Evolutionary conservation across 2,113 vertebrate genomes (phyloP).

Genomic region (Scophthalmus maximus): DNA sequence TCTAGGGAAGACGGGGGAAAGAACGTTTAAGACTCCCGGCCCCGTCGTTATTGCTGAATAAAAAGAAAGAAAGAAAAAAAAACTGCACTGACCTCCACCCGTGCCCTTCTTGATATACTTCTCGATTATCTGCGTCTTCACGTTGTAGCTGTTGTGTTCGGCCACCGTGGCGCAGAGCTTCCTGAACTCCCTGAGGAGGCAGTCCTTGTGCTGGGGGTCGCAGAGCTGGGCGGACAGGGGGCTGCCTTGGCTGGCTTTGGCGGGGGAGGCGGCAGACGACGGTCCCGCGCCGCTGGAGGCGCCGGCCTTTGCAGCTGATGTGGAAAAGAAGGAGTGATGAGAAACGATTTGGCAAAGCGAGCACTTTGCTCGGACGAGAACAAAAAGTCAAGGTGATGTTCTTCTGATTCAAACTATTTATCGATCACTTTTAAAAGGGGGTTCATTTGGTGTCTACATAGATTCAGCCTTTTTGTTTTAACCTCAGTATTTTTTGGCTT

Average conservation of each 20-base stretch:
- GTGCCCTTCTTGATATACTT: constrained; percentile 93
- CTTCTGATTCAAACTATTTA: background rate
- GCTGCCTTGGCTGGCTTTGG: constrained; percentile 72
- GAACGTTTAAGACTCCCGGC: background rate
- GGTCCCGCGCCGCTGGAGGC: constrained; percentile 70
- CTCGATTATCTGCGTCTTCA: constrained; percentile 95
- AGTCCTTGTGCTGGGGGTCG: constrained; percentile 93
- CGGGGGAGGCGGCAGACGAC: constrained; percentile 36
- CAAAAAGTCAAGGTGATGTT: background rate
- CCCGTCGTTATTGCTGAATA: too few species aligned
- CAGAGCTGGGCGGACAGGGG: constrained; percentile 84
- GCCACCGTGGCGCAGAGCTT: constrained; percentile 94
- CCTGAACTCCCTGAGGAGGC: constrained; percentile 92
- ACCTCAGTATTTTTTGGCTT: background rate
- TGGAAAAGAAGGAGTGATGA: too few species aligned
- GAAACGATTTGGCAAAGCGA: background rate
- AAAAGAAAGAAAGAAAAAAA: fast-evolving
- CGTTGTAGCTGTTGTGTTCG: constrained; percentile 93
- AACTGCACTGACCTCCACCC: constrained; percentile 84
- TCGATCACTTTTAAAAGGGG: background rate
- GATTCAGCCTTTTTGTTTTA: background rate
- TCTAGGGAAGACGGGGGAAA: constrained; percentile 80
- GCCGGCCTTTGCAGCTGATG: constrained; percentile 83
- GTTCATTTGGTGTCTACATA: background rate
- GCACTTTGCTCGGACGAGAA: too few species aligned